Evolutionary conservation across 2,888 invertebrate genomes (phyloP), one percentile per base, ranked within the genome.

Genomic region (Cremastinae sp.): DNA sequence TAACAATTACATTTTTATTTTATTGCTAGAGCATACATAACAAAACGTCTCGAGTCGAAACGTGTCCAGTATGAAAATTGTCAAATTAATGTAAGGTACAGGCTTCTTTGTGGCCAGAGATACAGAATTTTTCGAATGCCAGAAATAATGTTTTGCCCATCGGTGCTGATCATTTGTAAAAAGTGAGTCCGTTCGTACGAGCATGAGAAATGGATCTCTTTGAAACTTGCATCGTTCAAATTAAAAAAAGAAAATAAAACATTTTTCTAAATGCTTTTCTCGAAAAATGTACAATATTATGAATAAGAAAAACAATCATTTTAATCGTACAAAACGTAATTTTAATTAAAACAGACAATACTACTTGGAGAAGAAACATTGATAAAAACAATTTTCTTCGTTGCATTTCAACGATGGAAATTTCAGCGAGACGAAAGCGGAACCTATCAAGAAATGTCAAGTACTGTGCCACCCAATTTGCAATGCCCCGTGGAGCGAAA

Each of bases 391-490:
- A 61, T 49, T 56, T 18, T 12, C 14, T 16, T 35, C 12, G 16
- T 20, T n/a, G 16, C 2, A 9, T 41, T 41, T 9, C n/a, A n/a
- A 41, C 41, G 10, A n/a, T 41, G 10, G 4, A 8, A 41, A 2
- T n/a, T 41, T 41, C n/a, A 41, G 2, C 41, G 41, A n/a, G 12
- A 41, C 10, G 10, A 9, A n/a, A 41, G 9, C 9, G 12, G 12
- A 41, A n/a, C 37, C 37, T 71, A 49, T n/a, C n/a, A n/a, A 76
- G 58, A 79, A 79, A 75, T 79, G 74, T 73, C 62, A 82, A 78
- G 79, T 82, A 81, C 71, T 79, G 68, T 28, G 65, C 75, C 75
- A 55, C 39, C 28, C 16, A 18, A 2, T n/a, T 8, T n/a, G 28
- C 14, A 47, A 55, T 22, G 43, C 35, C 51, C 56, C 51, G 53